Base-by-base conservation (phyloP, 53 echinoderm and acorn worm genomes). In the Holothuria leucospilota region DNA sequence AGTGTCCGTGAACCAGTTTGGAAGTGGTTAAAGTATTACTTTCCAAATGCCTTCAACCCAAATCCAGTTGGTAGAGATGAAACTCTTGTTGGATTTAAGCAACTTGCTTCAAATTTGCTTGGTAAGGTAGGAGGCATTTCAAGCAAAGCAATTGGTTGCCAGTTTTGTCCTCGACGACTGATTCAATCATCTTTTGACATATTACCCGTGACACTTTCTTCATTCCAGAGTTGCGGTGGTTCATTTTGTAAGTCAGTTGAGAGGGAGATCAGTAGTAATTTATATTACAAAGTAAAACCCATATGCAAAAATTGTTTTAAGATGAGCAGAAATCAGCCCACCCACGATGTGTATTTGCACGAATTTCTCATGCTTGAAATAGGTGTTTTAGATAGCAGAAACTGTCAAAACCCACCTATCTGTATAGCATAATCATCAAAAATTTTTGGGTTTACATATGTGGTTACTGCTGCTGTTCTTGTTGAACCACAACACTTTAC, bases 1-100 rank as follows among this genome's bases (percentile, higher is more conserved):
- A 20, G 38, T 70, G 34, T 28, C 20, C 70, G 70, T 70, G 70
- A 70, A 34, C 70, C 70, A 70, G 38, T 70, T 39, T 70, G 70
- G 70, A 40, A 39, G 15, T 70, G 70, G 70, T 34, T 70, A 15
- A 40, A 39, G 8, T 34, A 20, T 39, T 39, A 70, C 12, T 40
- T 39, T 70, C 38, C 34, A 34, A 70, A 70, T 16, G 39, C 70
- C 34, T 70, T 70, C 40, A 40, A 34, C 2, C 70, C 70, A 12
- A 70, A 70, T 39, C 38, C 38, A 39, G 28, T 34, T 20, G 70
- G 29, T 20, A 13, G 40, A 39, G 70, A 34, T 39, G 70, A 70
- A 29, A 39, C 40, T 38, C 70, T 70, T 70, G 70, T 70, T 70
- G 70, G 70, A 7, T 34, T 70, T 20, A 34, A 70, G 16, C 38